phyloP scores from a whole-genome alignment of 2,797 vertebrate genomes.

The Tympanoctomys barrerae region DNA sequence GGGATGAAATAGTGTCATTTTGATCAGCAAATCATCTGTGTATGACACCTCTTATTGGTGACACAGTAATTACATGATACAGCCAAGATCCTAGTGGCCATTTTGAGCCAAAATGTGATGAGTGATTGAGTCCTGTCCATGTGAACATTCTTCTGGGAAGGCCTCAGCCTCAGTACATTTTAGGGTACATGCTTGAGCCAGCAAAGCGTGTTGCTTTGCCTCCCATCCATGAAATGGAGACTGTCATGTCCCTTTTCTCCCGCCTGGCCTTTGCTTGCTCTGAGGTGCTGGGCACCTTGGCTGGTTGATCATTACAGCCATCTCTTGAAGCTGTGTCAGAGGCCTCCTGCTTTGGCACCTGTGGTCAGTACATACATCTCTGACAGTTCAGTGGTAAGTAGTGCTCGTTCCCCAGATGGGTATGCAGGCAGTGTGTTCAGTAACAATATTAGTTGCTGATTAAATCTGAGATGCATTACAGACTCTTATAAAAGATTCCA shows the following conservation, averaged over 20 bases:
- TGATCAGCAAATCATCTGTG: background rate
- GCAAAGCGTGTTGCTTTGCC: background rate
- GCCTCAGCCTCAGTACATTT: background rate
- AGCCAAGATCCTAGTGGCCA: background rate
- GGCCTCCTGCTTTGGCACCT: background rate
- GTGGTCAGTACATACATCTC: background rate
- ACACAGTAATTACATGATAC: background rate
- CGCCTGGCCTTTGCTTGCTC: background rate
- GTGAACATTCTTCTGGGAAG: background rate
- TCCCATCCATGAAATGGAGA: background rate
- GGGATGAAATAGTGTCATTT: background rate
- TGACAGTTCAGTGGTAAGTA: background rate
- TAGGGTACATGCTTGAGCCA: background rate
- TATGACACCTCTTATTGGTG: background rate
- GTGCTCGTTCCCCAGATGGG: background rate
- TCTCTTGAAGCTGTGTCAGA: background rate
- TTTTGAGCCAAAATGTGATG: background rate
- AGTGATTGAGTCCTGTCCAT: background rate
- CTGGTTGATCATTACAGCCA: background rate
- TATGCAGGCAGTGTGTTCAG: background rate
- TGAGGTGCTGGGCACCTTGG: background rate
- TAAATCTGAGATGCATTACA: background rate
- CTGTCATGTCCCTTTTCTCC: background rate
- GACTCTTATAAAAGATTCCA: constrained; percentile 2
- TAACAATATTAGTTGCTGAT: background rate